Evolutionary conservation across 2,888 invertebrate genomes (phyloP), one percentile per base, ranked within the genome.

Genomic region (Standfussiana lucernea): DNA sequence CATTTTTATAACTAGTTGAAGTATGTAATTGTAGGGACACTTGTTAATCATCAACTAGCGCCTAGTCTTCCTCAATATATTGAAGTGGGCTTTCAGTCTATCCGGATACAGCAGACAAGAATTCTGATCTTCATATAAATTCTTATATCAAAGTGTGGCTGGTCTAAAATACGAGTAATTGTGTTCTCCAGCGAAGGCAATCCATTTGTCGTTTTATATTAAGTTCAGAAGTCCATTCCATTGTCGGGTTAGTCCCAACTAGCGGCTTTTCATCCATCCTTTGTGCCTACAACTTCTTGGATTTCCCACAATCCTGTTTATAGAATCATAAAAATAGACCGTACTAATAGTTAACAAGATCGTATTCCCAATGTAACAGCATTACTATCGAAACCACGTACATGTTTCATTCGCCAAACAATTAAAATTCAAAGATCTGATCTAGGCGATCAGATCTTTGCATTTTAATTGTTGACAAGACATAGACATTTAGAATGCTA

Each of bases 391-490:
- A 73, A 37, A 11, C 32, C 56, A 64, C 69, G 50, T 73, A n/a
- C 75, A 70, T n/a, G 74, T 75, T 72, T 66, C 64, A 70, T 69
- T 76, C 71, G 35, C 37, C 42, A 61, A 61, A 77, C 79, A 86
- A 84, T 84, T 87, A 83, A 76, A 83, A 84, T 84, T 80, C 65
- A 65, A 28, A 81, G 64, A 87, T 84, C 72, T 32, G 37, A 70
- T 72, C n/a, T n/a, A n/a, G n/a, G n/a, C n/a, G n/a, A n/a, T n/a
- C n/a, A n/a, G n/a, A n/a, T n/a, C n/a, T n/a, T n/a, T n/a, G n/a
- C n/a, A n/a, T n/a, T n/a, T n/a, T n/a, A n/a, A n/a, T n/a, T n/a
- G n/a, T n/a, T n/a, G n/a, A 76, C 76, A 77, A 79, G 72, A 56
- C 65, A 72, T 70, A n/a, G n/a, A n/a, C n/a, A n/a, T n/a, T 78